Conservation (phyloP, 2,113 vertebrate genomes). For the Rhinoderma darwinii region DNA sequence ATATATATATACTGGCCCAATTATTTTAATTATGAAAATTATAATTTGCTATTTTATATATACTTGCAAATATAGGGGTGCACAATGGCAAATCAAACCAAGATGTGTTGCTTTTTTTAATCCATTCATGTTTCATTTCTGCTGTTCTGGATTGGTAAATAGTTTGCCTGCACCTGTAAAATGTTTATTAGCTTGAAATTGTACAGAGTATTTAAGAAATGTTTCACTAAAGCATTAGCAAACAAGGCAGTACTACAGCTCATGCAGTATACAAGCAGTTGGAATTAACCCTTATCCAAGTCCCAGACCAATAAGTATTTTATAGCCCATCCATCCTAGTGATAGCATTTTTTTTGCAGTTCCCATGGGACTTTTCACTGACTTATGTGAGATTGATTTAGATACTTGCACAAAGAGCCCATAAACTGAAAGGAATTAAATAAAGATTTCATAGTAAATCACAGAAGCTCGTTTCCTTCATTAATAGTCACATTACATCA, state of each 20-base stretch:
- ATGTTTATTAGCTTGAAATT: neutral
- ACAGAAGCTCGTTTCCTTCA: constrained; percentile 44
- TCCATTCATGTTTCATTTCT: neutral
- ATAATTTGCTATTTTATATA: no score
- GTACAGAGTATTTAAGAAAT: neutral
- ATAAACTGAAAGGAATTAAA: constrained; percentile 55
- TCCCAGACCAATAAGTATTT: constrained; percentile 20
- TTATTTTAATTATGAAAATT: neutral
- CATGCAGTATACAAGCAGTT: neutral
- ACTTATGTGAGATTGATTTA: constrained; percentile 56
- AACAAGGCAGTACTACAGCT: neutral
- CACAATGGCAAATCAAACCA: neutral
- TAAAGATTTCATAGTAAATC: constrained; percentile 59
- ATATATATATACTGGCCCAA: no score
- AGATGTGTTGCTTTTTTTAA: neutral
- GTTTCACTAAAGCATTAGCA: neutral
- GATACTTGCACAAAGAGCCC: constrained; percentile 48
- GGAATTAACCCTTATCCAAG: neutral
- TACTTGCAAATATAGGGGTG: no score
- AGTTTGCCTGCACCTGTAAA: neutral
- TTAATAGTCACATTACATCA: constrained; percentile 52
- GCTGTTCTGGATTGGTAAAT: neutral
- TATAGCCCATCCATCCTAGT: constrained; percentile 16
- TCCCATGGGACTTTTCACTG: constrained; percentile 31
- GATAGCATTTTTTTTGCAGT: neutral